Evolutionary conservation across 64 coral and sea anemone species (phyloP).

Genomic region (Orbicella faveolata): DNA sequence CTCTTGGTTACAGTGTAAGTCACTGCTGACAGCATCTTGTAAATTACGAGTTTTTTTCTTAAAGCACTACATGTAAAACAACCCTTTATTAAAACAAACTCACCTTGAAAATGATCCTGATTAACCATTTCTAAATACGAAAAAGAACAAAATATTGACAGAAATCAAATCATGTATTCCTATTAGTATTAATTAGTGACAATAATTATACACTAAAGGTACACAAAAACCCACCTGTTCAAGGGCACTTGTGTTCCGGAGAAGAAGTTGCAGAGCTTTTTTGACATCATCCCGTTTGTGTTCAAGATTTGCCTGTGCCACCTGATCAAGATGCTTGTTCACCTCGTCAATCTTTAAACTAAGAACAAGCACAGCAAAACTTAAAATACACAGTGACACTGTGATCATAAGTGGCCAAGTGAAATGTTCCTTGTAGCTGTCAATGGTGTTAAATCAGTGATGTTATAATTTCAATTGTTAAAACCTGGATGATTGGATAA

Average conservation of each 20-base stretch:
- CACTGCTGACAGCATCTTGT: too few relatives aligned
- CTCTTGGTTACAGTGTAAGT: too few relatives aligned
- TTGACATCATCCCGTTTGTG: conserved; percentile 86
- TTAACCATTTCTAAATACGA: conserved; percentile 89
- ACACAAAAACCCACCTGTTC: conserved; percentile 63
- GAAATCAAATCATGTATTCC: too few relatives aligned
- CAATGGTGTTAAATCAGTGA: too few relatives aligned
- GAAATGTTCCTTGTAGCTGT: not conserved
- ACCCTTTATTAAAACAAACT: not conserved
- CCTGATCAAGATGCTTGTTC: conserved; percentile 83
- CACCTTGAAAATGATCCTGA: conserved; percentile 97
- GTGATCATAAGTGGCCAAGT: not conserved
- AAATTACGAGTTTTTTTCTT: too few relatives aligned
- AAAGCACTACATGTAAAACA: too few relatives aligned
- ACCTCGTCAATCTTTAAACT: conserved; percentile 90
- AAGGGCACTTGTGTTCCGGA: conserved; percentile 83
- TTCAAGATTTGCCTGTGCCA: conserved; percentile 87
- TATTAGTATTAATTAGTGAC: too few relatives aligned
- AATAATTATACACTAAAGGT: too few relatives aligned
- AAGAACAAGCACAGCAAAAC: not conserved
- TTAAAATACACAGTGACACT: not conserved
- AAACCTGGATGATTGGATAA: too few relatives aligned
- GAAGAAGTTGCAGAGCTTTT: conserved; percentile 76
- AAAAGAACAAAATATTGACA: not conserved
- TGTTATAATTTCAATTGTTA: too few relatives aligned